Evolutionary conservation across 2,888 invertebrate species (phyloP).

Genomic region (Oligia latruncula): DNA sequence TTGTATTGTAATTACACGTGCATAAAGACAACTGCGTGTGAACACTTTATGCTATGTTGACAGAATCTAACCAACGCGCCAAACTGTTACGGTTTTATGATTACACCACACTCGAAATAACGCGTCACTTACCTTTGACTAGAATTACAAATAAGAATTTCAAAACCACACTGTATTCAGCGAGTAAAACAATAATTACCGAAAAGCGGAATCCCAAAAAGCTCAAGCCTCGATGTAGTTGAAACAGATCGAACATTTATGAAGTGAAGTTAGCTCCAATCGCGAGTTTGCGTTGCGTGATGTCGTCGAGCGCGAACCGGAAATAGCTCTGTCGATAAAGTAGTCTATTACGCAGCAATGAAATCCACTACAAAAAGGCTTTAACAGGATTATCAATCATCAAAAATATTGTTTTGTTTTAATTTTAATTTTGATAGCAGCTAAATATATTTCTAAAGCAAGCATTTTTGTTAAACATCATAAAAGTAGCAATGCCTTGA

Average conservation of each 20-base stretch:
- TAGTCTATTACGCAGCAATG: conserved; percentile 83
- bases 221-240: conserved; percentile 88
- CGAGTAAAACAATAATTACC: conserved; percentile 86
- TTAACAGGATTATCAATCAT: background rate
- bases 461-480: background rate
- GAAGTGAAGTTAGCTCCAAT: conserved; percentile 85
- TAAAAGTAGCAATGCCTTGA: background rate
- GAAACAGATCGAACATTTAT: conserved; percentile 89
- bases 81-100: conserved; percentile 77
- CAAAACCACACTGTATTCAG: conserved; percentile 72
- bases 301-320: conserved; percentile 87
- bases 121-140: conserved; percentile 73
- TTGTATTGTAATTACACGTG: conserved; percentile 86
- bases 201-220: conserved; percentile 87
- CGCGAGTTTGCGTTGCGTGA: conserved; percentile 85
- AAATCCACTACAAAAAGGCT: conserved; percentile 49
- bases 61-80: conserved; percentile 88
- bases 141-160: conserved; percentile 67
- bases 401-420: conserved; percentile 27
- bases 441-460: background rate
- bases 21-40: conserved; percentile 81
- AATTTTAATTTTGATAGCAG: background rate
- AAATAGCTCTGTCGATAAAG: conserved; percentile 81
- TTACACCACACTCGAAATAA: conserved; percentile 72
- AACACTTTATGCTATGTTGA: conserved; percentile 85